Evolutionary conservation across 92 coral and sea anemone genomes (phyloP).

Genomic region (Umimayanthus chanpuru): DNA sequence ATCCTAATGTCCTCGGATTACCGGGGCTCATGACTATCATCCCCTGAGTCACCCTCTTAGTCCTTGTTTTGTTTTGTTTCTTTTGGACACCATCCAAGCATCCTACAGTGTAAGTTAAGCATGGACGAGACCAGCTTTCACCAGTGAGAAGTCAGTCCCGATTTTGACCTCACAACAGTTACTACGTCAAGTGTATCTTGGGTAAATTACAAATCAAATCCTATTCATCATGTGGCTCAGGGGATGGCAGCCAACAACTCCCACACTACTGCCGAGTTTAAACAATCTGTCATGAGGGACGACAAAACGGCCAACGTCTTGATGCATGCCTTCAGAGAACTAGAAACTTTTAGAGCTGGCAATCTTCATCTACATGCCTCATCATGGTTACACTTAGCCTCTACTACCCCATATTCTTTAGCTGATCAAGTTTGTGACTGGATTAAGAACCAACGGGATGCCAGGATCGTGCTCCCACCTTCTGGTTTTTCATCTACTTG

Average conservation of each 20-base stretch:
- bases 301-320: neutral
- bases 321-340: neutral
- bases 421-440: neutral
- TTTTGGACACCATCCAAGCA: neutral
- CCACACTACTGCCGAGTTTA: neutral
- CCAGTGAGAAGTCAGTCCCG: neutral
- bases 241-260: conserved; percentile 16
- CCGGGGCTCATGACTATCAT: conserved; percentile 13
- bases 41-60: neutral
- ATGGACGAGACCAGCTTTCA: neutral
- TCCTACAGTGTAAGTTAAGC: neutral
- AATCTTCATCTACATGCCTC: neutral
- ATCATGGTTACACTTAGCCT: neutral
- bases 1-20: neutral
- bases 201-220: neutral
- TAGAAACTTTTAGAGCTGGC: neutral
- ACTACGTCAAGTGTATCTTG: neutral
- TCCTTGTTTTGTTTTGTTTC: neutral
- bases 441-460: neutral
- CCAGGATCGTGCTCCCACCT: conserved; percentile 34
- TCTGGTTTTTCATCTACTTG: conserved; percentile 33
- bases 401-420: neutral
- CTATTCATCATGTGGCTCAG: neutral
- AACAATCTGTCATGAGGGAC: neutral
- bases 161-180: neutral